A percentile compares a stretch with the other conserved stretches of the same genome.
phyloP scores from a whole-genome alignment of 2,113 vertebrate genomes.

The Gymnogyps californianus region DNA sequence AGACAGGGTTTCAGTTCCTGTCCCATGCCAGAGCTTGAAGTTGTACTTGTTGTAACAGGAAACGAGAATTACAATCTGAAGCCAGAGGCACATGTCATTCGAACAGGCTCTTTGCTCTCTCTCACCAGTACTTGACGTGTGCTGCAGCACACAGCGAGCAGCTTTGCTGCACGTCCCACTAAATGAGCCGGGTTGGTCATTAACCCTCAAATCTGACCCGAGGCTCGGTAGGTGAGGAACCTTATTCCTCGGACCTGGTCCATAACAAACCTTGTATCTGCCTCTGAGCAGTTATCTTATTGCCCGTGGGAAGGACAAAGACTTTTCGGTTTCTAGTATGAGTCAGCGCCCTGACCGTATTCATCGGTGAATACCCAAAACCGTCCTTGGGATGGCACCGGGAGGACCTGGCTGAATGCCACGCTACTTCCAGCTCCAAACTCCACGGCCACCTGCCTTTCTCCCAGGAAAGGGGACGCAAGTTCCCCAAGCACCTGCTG shows the following conservation, averaged over 20 bases:
- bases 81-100: background rate
- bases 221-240: background rate
- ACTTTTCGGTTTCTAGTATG: accelerated
- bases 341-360: background rate
- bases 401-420: background rate
- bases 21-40: background rate
- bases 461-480: background rate
- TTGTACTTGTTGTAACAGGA: slow-evolving; percentile 16
- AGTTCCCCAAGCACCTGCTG: background rate
- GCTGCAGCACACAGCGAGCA: background rate
- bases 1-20: background rate
- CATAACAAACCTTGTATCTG: background rate
- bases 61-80: background rate
- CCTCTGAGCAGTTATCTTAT: background rate
- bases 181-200: accelerated
- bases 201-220: background rate
- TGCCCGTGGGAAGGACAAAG: background rate
- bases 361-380: background rate
- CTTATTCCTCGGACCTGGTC: background rate
- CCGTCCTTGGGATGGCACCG: background rate
- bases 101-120: background rate
- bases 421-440: background rate
- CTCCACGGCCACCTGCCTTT: background rate
- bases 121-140: accelerated
- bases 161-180: background rate